Evolutionary conservation across 2,888 invertebrate species (phyloP).

Genomic region (Drosophila greeni): DNA sequence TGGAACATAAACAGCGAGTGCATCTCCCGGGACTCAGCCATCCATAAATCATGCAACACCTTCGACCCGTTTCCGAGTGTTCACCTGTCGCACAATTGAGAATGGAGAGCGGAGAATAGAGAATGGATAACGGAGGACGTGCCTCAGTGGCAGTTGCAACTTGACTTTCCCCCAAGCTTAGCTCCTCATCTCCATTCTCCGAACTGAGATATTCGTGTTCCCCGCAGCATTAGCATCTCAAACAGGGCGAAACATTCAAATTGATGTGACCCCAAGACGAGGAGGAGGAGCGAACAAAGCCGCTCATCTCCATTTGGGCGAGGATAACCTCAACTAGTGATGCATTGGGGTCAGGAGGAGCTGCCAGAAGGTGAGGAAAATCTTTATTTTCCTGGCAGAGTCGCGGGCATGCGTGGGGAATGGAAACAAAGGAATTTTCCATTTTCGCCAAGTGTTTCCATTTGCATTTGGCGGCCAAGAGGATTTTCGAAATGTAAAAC

Average conservation of each 20-base stretch:
- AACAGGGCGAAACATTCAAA: slow-evolving; percentile 53
- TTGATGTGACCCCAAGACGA: slow-evolving; percentile 44
- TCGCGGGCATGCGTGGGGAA: slow-evolving; percentile 18
- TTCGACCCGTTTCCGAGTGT: slow-evolving; percentile 41
- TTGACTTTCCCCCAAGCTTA: slow-evolving; percentile 32
- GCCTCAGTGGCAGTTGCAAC: slow-evolving; percentile 39
- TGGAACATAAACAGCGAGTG: slow-evolving; percentile 40
- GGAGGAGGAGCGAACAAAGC: neutral
- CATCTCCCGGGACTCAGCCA: slow-evolving; percentile 19
- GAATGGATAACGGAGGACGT: slow-evolving; percentile 29
- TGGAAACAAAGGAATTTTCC: slow-evolving; percentile 7
- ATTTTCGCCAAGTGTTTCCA: slow-evolving; percentile 17
- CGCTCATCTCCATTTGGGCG: slow-evolving; percentile 27
- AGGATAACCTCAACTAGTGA: slow-evolving; percentile 34
- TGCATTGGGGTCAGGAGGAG: slow-evolving; percentile 51
- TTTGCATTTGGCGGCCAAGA: slow-evolving; percentile 31
- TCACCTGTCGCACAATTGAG: slow-evolving; percentile 36
- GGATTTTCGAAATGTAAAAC: slow-evolving; percentile 11
- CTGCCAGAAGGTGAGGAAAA: neutral
- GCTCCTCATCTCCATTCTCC: slow-evolving; percentile 5
- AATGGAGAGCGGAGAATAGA: slow-evolving; percentile 14
- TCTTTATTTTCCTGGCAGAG: slow-evolving; percentile 11
- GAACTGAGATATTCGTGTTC: slow-evolving; percentile 37
- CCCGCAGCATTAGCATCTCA: slow-evolving; percentile 52
- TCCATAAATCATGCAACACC: slow-evolving; percentile 44